Percentiles rank a stretch among this genome's conserved stretches.
These are phyloP conservation scores for Cromileptes altivelis DNA, from an alignment of 2,113 vertebrate species.

Conservation along the genomic window DNA sequence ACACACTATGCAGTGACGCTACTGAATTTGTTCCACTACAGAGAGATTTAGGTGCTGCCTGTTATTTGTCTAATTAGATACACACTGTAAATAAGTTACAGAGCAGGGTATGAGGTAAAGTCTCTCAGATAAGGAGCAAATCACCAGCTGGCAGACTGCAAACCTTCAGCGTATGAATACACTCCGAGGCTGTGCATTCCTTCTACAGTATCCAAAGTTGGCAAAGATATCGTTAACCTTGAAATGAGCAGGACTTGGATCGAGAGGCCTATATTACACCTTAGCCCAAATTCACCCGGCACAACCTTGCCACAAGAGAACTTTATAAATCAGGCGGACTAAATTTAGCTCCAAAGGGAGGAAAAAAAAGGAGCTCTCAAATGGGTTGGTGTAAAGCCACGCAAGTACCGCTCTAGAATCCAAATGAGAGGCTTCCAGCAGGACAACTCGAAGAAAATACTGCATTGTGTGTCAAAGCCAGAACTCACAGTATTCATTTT, in stretches of 20 bases:
- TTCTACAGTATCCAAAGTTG: constrained; percentile 7
- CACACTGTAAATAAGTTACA: constrained; percentile 74
- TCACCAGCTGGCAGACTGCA: constrained; percentile 28
- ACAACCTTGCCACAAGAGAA: constrained; percentile 70
- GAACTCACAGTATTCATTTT: background rate
- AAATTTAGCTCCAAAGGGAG: constrained; percentile 72
- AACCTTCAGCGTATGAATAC: constrained; percentile 13
- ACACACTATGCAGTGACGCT: background rate
- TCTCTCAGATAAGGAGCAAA: constrained; percentile 56
- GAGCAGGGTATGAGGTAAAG: constrained; percentile 5
- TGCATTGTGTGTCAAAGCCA: background rate
- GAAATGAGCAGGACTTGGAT: constrained; percentile 42
- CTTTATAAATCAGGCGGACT: constrained; percentile 74
- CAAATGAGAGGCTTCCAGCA: constrained; percentile 59
- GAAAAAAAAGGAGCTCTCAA: constrained; percentile 37
- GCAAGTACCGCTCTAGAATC: constrained; percentile 55
- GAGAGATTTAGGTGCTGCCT: background rate
- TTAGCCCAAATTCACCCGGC: constrained; percentile 65
- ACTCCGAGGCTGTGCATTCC: background rate
- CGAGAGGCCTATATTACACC: constrained; percentile 63
- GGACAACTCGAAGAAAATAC: background rate
- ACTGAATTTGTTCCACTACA: constrained; percentile 17
- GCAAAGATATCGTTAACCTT: constrained; percentile 64
- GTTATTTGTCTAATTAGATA: constrained; percentile 48
- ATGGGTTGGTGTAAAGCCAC: constrained; percentile 57